Evolutionary conservation across 2,113 vertebrate species (phyloP).

Genomic region (Cephalophus harveyi): DNA sequence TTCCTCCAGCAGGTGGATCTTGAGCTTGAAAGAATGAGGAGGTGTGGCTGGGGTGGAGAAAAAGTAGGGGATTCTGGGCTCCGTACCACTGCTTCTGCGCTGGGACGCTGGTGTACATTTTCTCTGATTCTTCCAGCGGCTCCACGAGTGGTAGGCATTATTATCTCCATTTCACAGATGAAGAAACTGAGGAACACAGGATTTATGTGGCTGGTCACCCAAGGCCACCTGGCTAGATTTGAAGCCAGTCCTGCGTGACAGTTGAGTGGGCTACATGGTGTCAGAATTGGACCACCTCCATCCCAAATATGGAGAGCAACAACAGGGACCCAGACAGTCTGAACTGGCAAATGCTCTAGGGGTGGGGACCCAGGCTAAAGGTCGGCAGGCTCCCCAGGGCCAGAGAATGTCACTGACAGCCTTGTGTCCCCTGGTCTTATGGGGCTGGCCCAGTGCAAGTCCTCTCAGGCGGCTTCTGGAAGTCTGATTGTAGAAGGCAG

Average conservation of each 20-base stretch:
- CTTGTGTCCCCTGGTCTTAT: rapidly evolving
- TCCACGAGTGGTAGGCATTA: not conserved
- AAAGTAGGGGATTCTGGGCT: not conserved
- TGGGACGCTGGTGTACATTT: rapidly evolving
- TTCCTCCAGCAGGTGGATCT: not conserved
- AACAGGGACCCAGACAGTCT: not conserved
- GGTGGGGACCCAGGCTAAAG: not conserved
- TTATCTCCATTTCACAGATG: not conserved
- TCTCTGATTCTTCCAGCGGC: not conserved
- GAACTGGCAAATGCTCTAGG: not conserved
- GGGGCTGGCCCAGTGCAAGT: not conserved
- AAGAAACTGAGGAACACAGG: not conserved
- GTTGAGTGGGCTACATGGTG: not conserved
- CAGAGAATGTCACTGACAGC: not conserved
- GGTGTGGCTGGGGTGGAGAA: not conserved
- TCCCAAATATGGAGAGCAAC: not conserved
- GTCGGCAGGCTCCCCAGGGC: not conserved
- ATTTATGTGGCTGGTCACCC: not conserved
- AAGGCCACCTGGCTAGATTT: not conserved
- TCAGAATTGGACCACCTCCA: not conserved
- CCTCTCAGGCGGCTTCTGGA: not conserved
- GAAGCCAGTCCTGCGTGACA: not conserved
- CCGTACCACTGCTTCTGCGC: not conserved
- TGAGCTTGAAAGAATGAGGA: not conserved
- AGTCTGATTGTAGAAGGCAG: not conserved